Evolutionary conservation across 2,888 invertebrate species (phyloP), one percentile per base, ranked within the genome.

Genomic region (Orchesella flavescens): DNA sequence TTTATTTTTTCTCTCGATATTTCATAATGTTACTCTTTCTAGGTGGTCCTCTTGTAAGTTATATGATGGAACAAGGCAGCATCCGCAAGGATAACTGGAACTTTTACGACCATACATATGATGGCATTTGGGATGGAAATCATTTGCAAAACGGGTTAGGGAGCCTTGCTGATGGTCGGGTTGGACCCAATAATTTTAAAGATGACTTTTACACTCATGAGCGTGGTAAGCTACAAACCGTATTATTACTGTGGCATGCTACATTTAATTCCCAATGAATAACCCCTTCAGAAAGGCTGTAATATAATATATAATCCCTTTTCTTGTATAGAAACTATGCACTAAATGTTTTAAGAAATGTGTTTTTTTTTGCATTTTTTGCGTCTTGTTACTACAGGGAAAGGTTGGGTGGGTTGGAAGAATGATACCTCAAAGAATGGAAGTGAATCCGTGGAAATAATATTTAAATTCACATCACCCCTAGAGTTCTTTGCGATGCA

Each of bases 321-420:
- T n/a, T n/a, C n/a, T n/a, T 12, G 65, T 7, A 12, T 65, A 12
- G 43, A 15, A 24, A 63, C 34, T 23, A 65, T 15, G 34, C 17
- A 43, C 24, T 66, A 46, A 66, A 3, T 43, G 5, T 43, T 65
- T 65, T 4, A n/a, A 34, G 34, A 34, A 34, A n/a, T n/a, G 15
- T 10, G 23, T 75, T 34, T 66, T 57, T 46, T 61, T 21, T 15
- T 55, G 55, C 44, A n/a, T 46, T 59, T 46, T 59, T 43, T 19
- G 53, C 12, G 13, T 7, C 23, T 57, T 23, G n/a, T 53, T 24
- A 13, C 46, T 53, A 17, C 88, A 90, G 92, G 93, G 21, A 94
- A 94, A 89, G 95, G 95, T 71, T 97, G 97, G 97, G 94, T 97
- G 44, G 97, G 97, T 0, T 97, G 97, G 97, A 93, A 93, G 89